Evolutionary conservation across 1,140 invertebrate genomes (phyloP).

Genomic region (Dendroctonus ponderosae): DNA sequence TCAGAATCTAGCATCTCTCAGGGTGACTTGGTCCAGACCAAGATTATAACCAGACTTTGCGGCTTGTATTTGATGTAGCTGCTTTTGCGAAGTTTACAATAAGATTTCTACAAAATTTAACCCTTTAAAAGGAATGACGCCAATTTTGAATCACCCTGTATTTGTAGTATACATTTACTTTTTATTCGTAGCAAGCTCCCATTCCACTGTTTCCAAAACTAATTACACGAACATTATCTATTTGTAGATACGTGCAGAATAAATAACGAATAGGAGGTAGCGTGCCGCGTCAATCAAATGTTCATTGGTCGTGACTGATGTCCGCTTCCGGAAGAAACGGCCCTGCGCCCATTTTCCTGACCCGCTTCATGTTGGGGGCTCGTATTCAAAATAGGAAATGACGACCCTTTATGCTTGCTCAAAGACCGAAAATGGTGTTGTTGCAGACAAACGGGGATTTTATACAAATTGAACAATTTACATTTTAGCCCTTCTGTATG

Average conservation of each 20-base stretch:
- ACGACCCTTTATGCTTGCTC: conserved; percentile 12
- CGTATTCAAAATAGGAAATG: conserved; percentile 5
- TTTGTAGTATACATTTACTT: too few relatives aligned
- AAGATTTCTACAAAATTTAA: too few relatives aligned
- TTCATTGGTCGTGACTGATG: conserved; percentile 38
- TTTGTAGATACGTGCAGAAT: conserved; percentile 24
- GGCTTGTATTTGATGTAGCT: too few relatives aligned
- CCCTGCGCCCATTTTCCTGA: conserved; percentile 17
- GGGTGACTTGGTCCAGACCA: too few relatives aligned
- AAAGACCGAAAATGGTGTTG: conserved; percentile 10
- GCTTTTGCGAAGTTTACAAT: too few relatives aligned
- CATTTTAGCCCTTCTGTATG: too few relatives aligned
- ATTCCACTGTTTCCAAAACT: too few relatives aligned
- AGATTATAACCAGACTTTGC: too few relatives aligned
- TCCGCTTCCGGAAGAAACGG: conserved; percentile 31
- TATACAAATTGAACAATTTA: neutral
- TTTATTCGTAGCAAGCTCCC: too few relatives aligned
- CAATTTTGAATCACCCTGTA: too few relatives aligned
- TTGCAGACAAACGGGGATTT: neutral
- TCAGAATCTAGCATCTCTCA: too few relatives aligned
- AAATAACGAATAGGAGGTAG: conserved; percentile 39
- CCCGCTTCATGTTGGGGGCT: conserved; percentile 1
- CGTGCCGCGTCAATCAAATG: conserved; percentile 40
- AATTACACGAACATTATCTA: conserved; percentile 8
- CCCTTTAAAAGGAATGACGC: too few relatives aligned